Evolutionary conservation across 2,888 invertebrate genomes (phyloP), one percentile per base, ranked within the genome.

Genomic region (Apamea crenata): DNA sequence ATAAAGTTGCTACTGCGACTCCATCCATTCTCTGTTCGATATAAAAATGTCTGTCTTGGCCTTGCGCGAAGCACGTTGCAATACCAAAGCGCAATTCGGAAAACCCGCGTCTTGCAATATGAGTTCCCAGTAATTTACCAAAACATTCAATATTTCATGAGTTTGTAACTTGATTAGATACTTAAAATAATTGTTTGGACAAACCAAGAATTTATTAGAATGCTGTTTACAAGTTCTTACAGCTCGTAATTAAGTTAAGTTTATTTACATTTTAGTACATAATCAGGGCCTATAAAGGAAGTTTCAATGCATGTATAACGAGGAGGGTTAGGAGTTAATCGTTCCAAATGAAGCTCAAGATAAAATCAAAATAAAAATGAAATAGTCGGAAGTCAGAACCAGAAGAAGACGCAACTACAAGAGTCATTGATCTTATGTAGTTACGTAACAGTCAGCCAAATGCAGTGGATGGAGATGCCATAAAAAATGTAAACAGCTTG

Each of bases 31-130:
- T 74, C 44, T 87, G 86, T 92, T 91, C 86, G 8, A 80, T 85
- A 80, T 84, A 88, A 81, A 81, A 76, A 89, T 90, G 80, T 82
- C 16, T 91, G 88, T 87, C 85, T 87, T 91, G 91, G 81, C 90
- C 89, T 92, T 95, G 93, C 94, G 95, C 94, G 78, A 90, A 79
- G 88, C 85, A 86, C 91, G 90, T 90, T 94, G 95, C 95, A 96
- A 94, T 94, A 93, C 92, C 78, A 80, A 84, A 73, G 89, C 91
- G 92, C 94, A 92, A 92, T 94, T 95, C 93, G 96, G 96, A 95
- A 96, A 96, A 96, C 94, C 96, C 96, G 90, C 83, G 91, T 88
- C 87, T 94, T 95, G 92, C 95, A 94, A 94, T 93, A 93, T 87
- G 81, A 90, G 90, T 92, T 93, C 91, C 90, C 87, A 90, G 91